Conservation (phyloP, 1,140 invertebrate genomes). For the Drosophila parabipectinata region DNA sequence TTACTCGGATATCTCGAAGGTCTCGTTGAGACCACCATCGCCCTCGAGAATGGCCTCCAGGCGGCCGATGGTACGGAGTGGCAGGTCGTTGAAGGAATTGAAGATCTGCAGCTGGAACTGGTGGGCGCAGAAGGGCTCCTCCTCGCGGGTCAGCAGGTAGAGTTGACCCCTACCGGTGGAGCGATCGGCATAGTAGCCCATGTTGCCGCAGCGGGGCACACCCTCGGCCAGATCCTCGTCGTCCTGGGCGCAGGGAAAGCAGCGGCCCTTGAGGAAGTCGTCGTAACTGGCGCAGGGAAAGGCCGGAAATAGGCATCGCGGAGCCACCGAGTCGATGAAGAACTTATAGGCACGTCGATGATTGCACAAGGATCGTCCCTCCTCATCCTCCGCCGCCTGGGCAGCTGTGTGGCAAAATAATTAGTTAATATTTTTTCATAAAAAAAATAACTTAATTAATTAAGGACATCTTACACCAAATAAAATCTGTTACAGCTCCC, state of each 20-base stretch:
- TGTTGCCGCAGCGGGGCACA: constrained; percentile 90
- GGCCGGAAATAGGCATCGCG: constrained; percentile 94
- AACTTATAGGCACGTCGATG: constrained; percentile 96
- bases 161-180: constrained; percentile 92
- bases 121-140: constrained; percentile 96
- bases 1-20: constrained; percentile 94
- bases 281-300: constrained; percentile 95
- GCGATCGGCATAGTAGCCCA: constrained; percentile 96
- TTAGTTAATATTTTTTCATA: background rate
- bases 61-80: constrained; percentile 88
- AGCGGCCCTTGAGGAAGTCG: constrained; percentile 87
- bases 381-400: constrained; percentile 90
- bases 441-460: background rate
- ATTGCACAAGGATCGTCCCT: constrained; percentile 95
- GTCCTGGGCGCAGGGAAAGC: constrained; percentile 85
- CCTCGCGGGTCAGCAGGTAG: constrained; percentile 94
- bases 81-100: constrained; percentile 88
- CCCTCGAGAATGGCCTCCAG: constrained; percentile 93
- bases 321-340: constrained; percentile 96
- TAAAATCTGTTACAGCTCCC: constrained; percentile 95
- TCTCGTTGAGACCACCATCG: constrained; percentile 93
- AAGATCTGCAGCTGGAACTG: constrained; percentile 94
- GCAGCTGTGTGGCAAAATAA: constrained; percentile 63
- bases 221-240: constrained; percentile 82
- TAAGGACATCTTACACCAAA: constrained; percentile 90